Percentiles rank a stretch among this genome's conserved stretches.
Evolutionary conservation across 1,140 invertebrate species (phyloP).

Genomic region (Brachionus sp.): DNA sequence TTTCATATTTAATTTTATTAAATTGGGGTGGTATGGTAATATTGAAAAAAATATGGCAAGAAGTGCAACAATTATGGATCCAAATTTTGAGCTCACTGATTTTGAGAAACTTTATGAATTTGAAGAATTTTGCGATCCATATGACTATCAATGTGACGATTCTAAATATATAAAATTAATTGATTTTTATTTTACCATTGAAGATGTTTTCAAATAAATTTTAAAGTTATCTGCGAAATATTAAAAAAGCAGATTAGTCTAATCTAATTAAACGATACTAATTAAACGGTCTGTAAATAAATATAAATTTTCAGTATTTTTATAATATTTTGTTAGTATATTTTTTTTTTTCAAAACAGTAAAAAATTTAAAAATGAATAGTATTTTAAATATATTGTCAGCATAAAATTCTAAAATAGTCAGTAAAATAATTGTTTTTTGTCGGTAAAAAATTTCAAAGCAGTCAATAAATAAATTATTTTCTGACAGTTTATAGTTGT

Average conservation of each 20-base stretch:
- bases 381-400: no score
- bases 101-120: not conserved
- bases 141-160: constrained; percentile 32
- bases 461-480: no score
- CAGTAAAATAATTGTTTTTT: no score
- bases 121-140: constrained; percentile 17
- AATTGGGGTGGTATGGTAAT: not conserved
- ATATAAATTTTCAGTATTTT: no score
- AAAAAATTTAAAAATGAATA: no score
- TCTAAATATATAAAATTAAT: not conserved
- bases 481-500: no score
- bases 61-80: not conserved
- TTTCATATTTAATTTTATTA: not conserved
- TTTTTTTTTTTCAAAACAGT: no score
- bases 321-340: no score
- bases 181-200: constrained; percentile 14
- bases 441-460: no score
- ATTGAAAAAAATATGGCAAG: not conserved
- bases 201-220: not conserved
- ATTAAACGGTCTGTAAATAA: no score
- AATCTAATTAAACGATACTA: no score
- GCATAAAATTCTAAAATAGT: no score
- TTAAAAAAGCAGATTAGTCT: not conserved
- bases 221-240: not conserved
- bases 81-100: not conserved